Conservation (phyloP, 2,797 vertebrate genomes). For the Rhabdomys pumilio region DNA sequence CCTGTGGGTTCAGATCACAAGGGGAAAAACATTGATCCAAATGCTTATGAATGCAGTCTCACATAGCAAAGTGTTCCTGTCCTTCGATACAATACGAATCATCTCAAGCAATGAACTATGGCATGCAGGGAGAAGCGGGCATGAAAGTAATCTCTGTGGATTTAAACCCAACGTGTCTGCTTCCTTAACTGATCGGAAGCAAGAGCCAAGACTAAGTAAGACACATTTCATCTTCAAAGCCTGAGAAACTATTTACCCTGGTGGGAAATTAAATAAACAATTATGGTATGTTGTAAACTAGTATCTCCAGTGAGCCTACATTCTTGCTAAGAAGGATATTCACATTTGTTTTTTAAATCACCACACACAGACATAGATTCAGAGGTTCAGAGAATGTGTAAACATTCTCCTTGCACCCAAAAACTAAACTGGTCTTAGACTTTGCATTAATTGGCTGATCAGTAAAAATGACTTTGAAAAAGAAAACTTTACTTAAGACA, state of each 20-base stretch:
- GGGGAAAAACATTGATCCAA: conserved; percentile 53
- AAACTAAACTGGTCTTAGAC: neutral
- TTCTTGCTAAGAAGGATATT: conserved; percentile 59
- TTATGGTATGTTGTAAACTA: conserved; percentile 81
- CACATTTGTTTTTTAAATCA: conserved; percentile 64
- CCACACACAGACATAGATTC: neutral
- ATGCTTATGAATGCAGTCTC: conserved; percentile 69
- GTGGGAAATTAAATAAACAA: conserved; percentile 84
- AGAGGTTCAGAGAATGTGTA: conserved; percentile 1
- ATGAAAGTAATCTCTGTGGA: conserved; percentile 74
- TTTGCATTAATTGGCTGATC: conserved; percentile 3
- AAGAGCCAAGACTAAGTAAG: conserved; percentile 69
- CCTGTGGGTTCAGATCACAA: conserved; percentile 66
- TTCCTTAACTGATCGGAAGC: conserved; percentile 44
- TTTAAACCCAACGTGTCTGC: conserved; percentile 81
- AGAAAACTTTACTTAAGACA: conserved; percentile 14
- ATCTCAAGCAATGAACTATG: conserved; percentile 76
- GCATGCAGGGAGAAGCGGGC: conserved; percentile 71
- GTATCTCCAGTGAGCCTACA: conserved; percentile 73
- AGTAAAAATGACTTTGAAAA: conserved; percentile 53
- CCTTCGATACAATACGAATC: conserved; percentile 65
- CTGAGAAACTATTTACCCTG: conserved; percentile 69
- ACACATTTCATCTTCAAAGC: conserved; percentile 86
- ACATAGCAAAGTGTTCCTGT: conserved; percentile 65
- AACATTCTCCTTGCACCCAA: neutral